Percentiles rank a stretch among this genome's conserved stretches.
phyloP scores from a whole-genome alignment of 92 coral and sea anemone genomes.

The Parazoanthus darwini region DNA sequence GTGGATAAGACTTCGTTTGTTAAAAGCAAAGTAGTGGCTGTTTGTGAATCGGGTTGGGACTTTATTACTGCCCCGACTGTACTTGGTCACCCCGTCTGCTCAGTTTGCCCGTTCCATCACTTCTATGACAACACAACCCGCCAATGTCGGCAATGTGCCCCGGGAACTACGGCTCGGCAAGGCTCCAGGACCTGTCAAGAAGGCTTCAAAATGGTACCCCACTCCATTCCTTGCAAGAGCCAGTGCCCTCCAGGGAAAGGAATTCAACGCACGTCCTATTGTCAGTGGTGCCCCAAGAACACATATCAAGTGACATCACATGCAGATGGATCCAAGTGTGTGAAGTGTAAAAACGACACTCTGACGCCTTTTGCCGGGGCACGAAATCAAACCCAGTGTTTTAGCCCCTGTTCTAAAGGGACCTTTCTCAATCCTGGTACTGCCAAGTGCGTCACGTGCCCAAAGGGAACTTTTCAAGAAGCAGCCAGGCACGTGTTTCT shows the following conservation, averaged over 20 bases:
- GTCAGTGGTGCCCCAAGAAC: slow-evolving; percentile 68
- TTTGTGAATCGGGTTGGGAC: background rate
- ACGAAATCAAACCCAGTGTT: slow-evolving; percentile 49
- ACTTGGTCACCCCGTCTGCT: slow-evolving; percentile 51
- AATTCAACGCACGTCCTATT: slow-evolving; percentile 42
- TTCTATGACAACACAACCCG: slow-evolving; percentile 39
- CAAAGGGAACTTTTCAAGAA: slow-evolving; percentile 60
- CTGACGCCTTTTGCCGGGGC: slow-evolving; percentile 64
- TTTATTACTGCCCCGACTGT: slow-evolving; percentile 15
- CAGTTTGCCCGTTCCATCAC: slow-evolving; percentile 65
- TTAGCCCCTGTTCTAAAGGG: slow-evolving; percentile 59
- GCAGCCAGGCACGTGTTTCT: slow-evolving; percentile 36
- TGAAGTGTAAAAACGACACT: slow-evolving; percentile 54
- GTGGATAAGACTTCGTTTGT: slow-evolving; percentile 30
- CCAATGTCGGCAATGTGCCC: slow-evolving; percentile 61
- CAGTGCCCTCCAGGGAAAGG: slow-evolving; percentile 63
- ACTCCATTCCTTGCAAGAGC: slow-evolving; percentile 39
- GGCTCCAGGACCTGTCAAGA: slow-evolving; percentile 46
- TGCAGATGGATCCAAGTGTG: slow-evolving; percentile 51
- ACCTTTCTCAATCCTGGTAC: slow-evolving; percentile 42
- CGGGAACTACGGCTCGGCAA: slow-evolving; percentile 48
- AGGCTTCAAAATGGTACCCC: background rate
- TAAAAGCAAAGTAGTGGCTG: background rate
- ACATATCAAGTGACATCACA: slow-evolving; percentile 56
- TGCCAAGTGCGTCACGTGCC: slow-evolving; percentile 49